A percentile compares a stretch with the other conserved stretches of the same genome.
Conservation (phyloP, 1,140 invertebrate species). For the Liolophura sinensis region DNA sequence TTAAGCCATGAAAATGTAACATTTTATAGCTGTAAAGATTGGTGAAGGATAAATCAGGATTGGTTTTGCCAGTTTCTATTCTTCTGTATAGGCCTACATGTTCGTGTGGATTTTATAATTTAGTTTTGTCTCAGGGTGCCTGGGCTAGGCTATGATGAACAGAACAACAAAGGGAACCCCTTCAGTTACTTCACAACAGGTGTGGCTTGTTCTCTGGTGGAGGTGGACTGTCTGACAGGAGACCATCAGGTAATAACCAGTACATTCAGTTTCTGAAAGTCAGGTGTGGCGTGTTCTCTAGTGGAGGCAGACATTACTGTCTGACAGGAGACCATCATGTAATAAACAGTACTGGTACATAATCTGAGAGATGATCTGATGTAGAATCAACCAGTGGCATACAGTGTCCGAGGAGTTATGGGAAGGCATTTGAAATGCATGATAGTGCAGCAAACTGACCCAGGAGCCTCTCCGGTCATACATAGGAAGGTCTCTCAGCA, state of each 20-base stretch:
- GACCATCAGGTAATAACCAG: conserved; percentile 55
- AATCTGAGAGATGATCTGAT: no score
- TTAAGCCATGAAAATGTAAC: no score
- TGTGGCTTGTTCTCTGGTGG: conserved; percentile 57
- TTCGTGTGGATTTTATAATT: neutral
- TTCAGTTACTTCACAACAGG: conserved; percentile 46
- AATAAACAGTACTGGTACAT: no score
- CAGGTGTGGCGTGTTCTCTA: neutral
- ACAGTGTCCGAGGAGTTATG: no score
- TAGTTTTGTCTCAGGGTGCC: conserved; percentile 63
- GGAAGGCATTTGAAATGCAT: no score
- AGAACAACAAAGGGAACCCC: conserved; percentile 39
- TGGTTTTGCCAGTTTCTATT: neutral
- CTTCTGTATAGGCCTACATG: neutral
- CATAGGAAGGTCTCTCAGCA: no score
- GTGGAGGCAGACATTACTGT: neutral
- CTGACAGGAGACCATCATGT: neutral
- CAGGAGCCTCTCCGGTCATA: no score
- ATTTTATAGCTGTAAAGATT: neutral
- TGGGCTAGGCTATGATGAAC: conserved; percentile 75
- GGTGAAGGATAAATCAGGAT: neutral
- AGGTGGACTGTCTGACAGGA: conserved; percentile 63
- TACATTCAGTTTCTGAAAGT: neutral
- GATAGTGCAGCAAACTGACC: no score
- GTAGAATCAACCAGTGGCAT: no score